Evolutionary conservation across 1,140 invertebrate genomes (phyloP).

Genomic region (Ceratina calcarata): DNA sequence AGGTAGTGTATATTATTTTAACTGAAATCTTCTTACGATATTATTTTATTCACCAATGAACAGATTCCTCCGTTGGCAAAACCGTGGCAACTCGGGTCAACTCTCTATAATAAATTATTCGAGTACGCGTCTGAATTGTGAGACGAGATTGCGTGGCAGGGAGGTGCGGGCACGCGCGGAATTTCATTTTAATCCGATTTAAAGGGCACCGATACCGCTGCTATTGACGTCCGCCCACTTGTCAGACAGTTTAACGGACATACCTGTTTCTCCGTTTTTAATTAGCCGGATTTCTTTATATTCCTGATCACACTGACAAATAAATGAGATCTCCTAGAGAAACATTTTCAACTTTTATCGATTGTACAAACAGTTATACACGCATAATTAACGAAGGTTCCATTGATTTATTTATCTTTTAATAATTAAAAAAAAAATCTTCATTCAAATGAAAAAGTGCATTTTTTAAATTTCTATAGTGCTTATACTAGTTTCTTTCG

Average conservation of each 20-base stretch:
- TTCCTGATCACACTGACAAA: background rate
- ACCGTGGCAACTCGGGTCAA: background rate
- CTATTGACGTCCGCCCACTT: constrained; percentile 17
- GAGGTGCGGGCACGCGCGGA: background rate
- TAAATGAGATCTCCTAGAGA: background rate
- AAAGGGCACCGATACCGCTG: constrained; percentile 2
- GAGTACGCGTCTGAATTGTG: constrained; percentile 2
- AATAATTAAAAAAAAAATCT: too few relatives aligned
- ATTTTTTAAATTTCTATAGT: too few relatives aligned
- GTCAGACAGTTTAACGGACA: constrained; percentile 20
- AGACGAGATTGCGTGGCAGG: background rate
- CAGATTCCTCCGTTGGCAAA: background rate
- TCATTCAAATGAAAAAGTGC: too few relatives aligned
- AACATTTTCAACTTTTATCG: too few relatives aligned
- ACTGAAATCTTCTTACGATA: background rate
- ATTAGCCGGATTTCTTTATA: background rate
- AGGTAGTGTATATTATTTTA: too few relatives aligned
- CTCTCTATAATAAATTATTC: constrained; percentile 14
- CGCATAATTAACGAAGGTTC: too few relatives aligned
- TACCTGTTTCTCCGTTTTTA: constrained; percentile 1
- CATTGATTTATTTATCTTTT: too few relatives aligned
- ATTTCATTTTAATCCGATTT: constrained; percentile 34
- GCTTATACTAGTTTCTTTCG: too few relatives aligned
- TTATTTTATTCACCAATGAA: background rate
- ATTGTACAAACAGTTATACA: too few relatives aligned